These are phyloP conservation scores for Achlya flavicornis DNA, from an alignment of 2,888 invertebrate species.

Conservation along the genomic window DNA sequence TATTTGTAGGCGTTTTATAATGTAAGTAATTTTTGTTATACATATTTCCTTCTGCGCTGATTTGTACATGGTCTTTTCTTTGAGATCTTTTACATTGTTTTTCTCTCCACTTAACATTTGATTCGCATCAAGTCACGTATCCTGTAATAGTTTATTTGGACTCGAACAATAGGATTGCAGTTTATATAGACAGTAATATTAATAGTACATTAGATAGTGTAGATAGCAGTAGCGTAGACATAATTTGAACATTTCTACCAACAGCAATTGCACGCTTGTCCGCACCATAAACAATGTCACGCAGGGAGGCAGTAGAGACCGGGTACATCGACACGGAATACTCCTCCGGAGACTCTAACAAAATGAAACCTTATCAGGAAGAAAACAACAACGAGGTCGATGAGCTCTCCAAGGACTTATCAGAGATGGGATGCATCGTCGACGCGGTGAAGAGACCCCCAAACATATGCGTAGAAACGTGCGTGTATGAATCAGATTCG, in stretches of 20 bases:
- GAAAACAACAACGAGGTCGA: slow-evolving; percentile 80
- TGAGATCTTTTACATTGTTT: not conserved
- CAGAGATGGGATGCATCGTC: slow-evolving; percentile 78
- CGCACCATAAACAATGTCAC: slow-evolving; percentile 62
- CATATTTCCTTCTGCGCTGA: not conserved
- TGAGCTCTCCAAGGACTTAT: slow-evolving; percentile 71
- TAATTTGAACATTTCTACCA: not conserved
- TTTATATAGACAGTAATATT: not conserved
- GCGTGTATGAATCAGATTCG: slow-evolving; percentile 64
- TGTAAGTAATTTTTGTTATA: not conserved
- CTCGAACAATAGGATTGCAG: not conserved
- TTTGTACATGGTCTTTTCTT: too few relatives aligned
- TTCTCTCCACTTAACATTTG: not conserved
- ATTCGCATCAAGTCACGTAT: not conserved
- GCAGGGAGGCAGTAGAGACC: slow-evolving; percentile 56
- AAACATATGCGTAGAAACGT: slow-evolving; percentile 73
- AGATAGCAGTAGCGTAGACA: not conserved
- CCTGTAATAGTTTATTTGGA: not conserved
- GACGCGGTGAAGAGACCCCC: slow-evolving; percentile 70
- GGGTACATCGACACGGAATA: slow-evolving; percentile 58
- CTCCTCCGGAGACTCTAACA: slow-evolving; percentile 73
- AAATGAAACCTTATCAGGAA: slow-evolving; percentile 64
- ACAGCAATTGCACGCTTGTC: slow-evolving; percentile 58
- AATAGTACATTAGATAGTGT: not conserved
- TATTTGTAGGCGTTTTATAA: slow-evolving; percentile 14